These are phyloP conservation scores for Hemaris fuciformis DNA, from an alignment of 2,888 invertebrate species.

Conservation along the genomic window DNA sequence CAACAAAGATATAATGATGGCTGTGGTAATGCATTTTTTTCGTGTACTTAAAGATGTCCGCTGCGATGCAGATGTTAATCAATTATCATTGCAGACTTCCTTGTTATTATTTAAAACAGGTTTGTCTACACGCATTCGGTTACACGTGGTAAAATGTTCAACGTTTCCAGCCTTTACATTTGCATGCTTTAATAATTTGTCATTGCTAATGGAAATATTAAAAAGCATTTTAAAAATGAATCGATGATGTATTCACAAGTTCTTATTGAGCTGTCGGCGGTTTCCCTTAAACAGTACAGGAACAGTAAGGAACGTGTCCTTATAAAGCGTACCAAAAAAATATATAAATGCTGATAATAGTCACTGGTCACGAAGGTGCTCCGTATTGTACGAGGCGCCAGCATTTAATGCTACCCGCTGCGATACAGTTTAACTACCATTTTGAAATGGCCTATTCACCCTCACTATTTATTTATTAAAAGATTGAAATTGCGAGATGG, in stretches of 20 bases:
- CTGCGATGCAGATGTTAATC: conserved; percentile 62
- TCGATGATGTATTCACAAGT: conserved; percentile 58
- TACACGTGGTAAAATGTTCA: neutral
- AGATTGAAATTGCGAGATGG: conserved; percentile 23
- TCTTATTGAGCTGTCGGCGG: conserved; percentile 62
- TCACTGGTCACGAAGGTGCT: conserved; percentile 70
- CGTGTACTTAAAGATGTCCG: conserved; percentile 65
- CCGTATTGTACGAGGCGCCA: conserved; percentile 67
- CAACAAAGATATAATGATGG: conserved; percentile 72
- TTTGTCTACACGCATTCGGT: conserved; percentile 39
- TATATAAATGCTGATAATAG: conserved; percentile 72
- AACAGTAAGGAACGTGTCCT: no score
- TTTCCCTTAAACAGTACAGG: conserved; percentile 60
- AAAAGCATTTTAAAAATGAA: conserved; percentile 45
- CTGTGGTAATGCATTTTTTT: conserved; percentile 74
- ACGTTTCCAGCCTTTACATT: neutral
- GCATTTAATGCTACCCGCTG: conserved; percentile 69
- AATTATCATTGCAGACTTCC: conserved; percentile 73
- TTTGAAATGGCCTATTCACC: conserved; percentile 42
- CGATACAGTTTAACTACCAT: conserved; percentile 54
- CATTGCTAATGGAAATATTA: conserved; percentile 36
- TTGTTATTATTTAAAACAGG: conserved; percentile 67
- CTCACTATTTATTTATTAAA: conserved; percentile 22
- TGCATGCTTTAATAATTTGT: conserved; percentile 12
- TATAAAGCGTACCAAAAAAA: conserved; percentile 63